Base-by-base conservation (phyloP, 1,140 invertebrate species). In the Drosophila seguyi region DNA sequence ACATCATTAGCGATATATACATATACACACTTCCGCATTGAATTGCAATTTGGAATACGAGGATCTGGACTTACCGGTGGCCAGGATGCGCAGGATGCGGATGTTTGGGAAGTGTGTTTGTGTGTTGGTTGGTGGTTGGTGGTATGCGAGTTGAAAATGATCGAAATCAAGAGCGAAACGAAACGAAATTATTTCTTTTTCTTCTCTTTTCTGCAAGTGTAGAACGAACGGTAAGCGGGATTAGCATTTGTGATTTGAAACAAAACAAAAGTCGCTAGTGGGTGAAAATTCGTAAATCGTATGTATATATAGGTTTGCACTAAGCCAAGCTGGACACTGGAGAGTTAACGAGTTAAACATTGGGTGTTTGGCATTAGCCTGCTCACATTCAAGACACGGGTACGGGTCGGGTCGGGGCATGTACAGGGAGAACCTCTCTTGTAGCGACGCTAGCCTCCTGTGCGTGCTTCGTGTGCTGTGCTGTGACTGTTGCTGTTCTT, bases 171-270 rank as follows among this genome's bases (percentile, higher is more conserved):
- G 69, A 86, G 83, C 65, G 67, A 79, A 87, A 84, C 60, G 73
- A 88, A 87, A 87, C 63, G 42, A 47, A 78, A 66, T 88, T 91
- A 91, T 85, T 85, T 88, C 79, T 91, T 91, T 91, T 91, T 91
- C 72, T 91, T 91, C 81, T 91, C 90, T 79, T 91, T 91, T 91
- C 88, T 91, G 88, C 38, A 91, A 91, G 48, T 79, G 72, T 79
- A 91, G 81, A 73, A 85, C 47, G 55, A 75, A 55, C 34, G 34
- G 8, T n/a, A 74, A 82, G 78, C 69, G 62, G 52, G 42, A 48
- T 60, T 81, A 75, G 55, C 68, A 83, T 50, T 29, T 25, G 66
- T 55, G 61, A 67, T 69, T 22, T 6, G 22, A 48, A 45, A 38
- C 27, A 59, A 80, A 72, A 52, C 42, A 42, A 48, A 20, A 31